phyloP scores from a whole-genome alignment of 1,140 invertebrate species.

The Melanaphis sacchari region DNA sequence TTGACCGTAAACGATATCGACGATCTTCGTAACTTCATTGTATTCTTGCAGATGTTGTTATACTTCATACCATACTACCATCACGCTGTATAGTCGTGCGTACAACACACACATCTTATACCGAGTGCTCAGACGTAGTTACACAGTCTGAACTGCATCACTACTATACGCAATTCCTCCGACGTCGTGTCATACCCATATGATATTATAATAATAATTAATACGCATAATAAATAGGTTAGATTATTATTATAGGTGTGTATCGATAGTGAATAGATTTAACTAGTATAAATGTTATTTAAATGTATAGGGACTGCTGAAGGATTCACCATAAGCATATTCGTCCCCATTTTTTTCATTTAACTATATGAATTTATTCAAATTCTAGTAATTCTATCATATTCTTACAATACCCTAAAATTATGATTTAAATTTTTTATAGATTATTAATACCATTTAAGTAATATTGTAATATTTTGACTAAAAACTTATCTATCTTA shows the following conservation, averaged over 20 bases:
- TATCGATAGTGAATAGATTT: too few relatives aligned
- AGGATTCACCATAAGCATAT: background rate
- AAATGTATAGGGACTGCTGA: background rate
- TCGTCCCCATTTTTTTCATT: background rate
- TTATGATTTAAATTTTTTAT: too few relatives aligned
- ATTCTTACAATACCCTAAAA: too few relatives aligned
- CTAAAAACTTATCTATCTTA: too few relatives aligned
- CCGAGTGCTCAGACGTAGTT: background rate
- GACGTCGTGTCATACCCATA: background rate
- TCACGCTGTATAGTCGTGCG: background rate
- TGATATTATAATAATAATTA: background rate
- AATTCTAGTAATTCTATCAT: background rate
- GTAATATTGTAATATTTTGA: too few relatives aligned
- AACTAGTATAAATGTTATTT: background rate
- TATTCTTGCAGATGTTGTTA: background rate
- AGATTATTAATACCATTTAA: too few relatives aligned
- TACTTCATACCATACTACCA: background rate
- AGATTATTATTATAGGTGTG: too few relatives aligned
- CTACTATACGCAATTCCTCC: background rate
- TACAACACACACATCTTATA: background rate
- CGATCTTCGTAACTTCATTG: constrained; percentile 35
- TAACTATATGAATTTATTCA: background rate
- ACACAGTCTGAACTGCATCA: background rate
- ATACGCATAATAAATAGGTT: background rate
- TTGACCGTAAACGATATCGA: constrained; percentile 43